Conservation (phyloP, 2,797 vertebrate genomes). For the Xenops minutus region DNA sequence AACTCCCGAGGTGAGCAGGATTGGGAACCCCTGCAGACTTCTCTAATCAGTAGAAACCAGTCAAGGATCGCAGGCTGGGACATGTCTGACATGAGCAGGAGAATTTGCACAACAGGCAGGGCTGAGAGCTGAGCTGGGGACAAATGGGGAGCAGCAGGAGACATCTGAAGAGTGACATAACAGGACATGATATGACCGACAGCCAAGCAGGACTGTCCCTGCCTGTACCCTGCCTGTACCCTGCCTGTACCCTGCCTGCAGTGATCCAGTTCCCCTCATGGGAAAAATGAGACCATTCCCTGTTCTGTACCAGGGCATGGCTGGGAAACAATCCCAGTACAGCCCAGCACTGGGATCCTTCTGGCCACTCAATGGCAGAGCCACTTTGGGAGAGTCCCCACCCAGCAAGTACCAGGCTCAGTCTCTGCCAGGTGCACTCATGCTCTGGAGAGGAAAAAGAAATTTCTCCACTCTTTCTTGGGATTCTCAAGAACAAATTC, state of each 20-base stretch:
- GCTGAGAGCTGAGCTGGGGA: not conserved
- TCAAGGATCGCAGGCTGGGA: not conserved
- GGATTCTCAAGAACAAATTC: not conserved
- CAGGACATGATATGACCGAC: not conserved
- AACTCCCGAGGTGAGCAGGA: not conserved
- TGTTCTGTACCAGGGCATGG: not conserved
- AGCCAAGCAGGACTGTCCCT: not conserved
- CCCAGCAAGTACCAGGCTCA: not conserved
- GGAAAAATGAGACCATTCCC: not conserved
- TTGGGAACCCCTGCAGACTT: not conserved
- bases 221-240: not conserved
- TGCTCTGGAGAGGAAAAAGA: not conserved
- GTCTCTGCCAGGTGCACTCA: not conserved
- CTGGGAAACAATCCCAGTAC: not conserved
- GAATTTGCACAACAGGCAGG: not conserved
- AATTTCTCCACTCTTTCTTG: not conserved
- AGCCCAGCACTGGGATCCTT: not conserved
- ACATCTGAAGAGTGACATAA: not conserved
- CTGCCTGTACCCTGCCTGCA: not conserved
- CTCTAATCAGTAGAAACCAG: not conserved
- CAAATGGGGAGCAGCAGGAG: not conserved
- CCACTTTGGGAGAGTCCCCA: accelerated
- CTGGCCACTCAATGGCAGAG: not conserved
- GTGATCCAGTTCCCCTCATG: accelerated
- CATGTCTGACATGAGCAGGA: not conserved